Percentiles rank a stretch among this genome's conserved stretches.
These are phyloP conservation scores for Crotalus viridis DNA, from an alignment of 2,113 vertebrate species.

Conservation along the genomic window DNA sequence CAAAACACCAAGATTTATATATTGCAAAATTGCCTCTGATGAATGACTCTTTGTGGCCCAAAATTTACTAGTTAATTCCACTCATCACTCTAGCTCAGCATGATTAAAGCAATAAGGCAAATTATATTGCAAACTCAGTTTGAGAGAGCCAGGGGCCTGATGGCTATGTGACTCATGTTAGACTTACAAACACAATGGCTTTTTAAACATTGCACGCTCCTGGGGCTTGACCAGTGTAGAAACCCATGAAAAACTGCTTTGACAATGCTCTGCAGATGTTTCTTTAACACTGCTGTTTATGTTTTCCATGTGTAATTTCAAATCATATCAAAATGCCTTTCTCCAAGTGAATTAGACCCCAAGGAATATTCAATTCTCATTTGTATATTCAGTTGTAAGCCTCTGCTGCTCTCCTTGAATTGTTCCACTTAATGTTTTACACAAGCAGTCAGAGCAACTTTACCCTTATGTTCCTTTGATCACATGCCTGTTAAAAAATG, in stretches of 20 bases:
- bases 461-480: neutral
- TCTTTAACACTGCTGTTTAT: neutral
- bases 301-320: constrained; percentile 7
- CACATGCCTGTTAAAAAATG: neutral
- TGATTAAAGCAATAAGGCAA: neutral
- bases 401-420: neutral
- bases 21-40: neutral
- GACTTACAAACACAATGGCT: neutral
- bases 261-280: neutral
- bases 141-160: neutral
- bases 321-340: neutral
- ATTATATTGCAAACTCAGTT: neutral
- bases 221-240: neutral
- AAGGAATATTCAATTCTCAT: neutral
- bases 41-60: neutral
- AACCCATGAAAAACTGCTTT: neutral
- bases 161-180: neutral
- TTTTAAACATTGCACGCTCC: neutral
- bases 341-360: neutral
- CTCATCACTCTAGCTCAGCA: neutral
- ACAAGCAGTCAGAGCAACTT: neutral
- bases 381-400: neutral
- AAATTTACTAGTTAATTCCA: neutral
- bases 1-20: neutral
- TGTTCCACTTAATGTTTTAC: neutral